Percentiles rank a stretch among this genome's conserved stretches.
Conservation (phyloP, 2,888 invertebrate species). For the Ophion ventricosus region DNA sequence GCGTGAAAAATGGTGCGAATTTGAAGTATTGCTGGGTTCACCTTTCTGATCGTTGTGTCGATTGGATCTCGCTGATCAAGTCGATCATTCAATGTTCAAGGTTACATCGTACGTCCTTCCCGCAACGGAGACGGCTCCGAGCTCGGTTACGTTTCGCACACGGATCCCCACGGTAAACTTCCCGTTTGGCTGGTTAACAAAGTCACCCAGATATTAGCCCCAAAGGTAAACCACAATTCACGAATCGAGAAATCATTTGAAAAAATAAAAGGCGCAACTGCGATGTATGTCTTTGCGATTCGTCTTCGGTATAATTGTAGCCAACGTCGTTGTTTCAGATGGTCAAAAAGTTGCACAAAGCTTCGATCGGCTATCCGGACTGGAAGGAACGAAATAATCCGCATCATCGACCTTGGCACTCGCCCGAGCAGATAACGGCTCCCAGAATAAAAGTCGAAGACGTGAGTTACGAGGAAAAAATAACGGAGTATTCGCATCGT, state of each 20-base stretch:
- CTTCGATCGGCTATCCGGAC: slow-evolving; percentile 90
- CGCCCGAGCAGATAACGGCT: slow-evolving; percentile 92
- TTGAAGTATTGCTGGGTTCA: no score
- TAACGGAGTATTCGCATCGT: neutral
- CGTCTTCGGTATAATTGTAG: neutral
- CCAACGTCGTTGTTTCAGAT: slow-evolving; percentile 83
- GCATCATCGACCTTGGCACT: slow-evolving; percentile 93
- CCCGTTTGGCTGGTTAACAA: slow-evolving; percentile 96
- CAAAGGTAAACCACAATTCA: slow-evolving; percentile 85
- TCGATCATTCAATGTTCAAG: slow-evolving; percentile 78
- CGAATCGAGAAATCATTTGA: neutral
- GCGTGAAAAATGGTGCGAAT: no score
- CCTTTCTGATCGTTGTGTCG: no score
- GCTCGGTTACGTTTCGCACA: slow-evolving; percentile 94
- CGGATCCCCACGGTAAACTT: slow-evolving; percentile 94
- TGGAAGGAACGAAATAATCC: slow-evolving; percentile 93
- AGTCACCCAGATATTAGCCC: slow-evolving; percentile 93
- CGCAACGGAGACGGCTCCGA: slow-evolving; percentile 87
- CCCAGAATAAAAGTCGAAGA: slow-evolving; percentile 89
- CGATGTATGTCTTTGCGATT: neutral
- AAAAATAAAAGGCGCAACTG: slow-evolving; percentile 4
- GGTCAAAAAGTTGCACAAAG: slow-evolving; percentile 92
- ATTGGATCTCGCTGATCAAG: neutral
- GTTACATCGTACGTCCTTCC: slow-evolving; percentile 87
- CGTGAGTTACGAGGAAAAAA: slow-evolving; percentile 84